These are phyloP conservation scores for Chiloscyllium plagiosum DNA, from an alignment of 2,113 vertebrate species.

Conservation along the genomic window DNA sequence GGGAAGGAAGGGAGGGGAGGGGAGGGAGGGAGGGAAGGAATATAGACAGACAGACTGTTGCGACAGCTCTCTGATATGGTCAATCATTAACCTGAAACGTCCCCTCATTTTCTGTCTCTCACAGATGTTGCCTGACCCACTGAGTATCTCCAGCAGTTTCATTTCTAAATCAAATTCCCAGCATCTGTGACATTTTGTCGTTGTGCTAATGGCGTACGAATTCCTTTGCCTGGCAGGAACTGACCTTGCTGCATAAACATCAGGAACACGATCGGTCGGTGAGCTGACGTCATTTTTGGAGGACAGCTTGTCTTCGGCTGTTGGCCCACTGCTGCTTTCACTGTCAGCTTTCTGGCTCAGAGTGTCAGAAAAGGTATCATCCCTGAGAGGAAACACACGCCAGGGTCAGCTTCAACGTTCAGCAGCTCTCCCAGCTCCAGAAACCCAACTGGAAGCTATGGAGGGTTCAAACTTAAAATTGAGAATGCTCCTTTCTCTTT, in stretches of 20 bases:
- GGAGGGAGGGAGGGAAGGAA: no score
- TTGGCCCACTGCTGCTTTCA: constrained; percentile 86
- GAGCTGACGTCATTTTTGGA: constrained; percentile 78
- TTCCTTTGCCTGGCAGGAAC: constrained; percentile 7
- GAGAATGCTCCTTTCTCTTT: background rate
- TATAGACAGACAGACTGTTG: no score
- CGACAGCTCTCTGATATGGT: no score
- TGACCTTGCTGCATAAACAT: constrained; percentile 77
- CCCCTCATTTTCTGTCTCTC: background rate
- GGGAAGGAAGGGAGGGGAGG: no score
- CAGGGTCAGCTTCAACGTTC: background rate
- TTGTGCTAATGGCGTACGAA: background rate
- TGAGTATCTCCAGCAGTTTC: background rate
- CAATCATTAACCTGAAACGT: background rate
- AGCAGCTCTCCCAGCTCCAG: background rate
- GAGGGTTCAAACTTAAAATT: background rate
- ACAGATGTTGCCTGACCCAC: no score
- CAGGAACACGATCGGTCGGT: constrained; percentile 77
- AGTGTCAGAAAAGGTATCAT: constrained; percentile 93
- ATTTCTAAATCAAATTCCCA: background rate
- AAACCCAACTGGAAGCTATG: background rate
- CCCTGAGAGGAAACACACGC: constrained; percentile 58
- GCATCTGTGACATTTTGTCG: background rate
- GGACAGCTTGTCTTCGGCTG: constrained; percentile 83
- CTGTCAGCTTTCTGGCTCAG: constrained; percentile 96